These are phyloP conservation scores for Elysia crispata DNA, from an alignment of 2,888 invertebrate species.

Conservation along the genomic window DNA sequence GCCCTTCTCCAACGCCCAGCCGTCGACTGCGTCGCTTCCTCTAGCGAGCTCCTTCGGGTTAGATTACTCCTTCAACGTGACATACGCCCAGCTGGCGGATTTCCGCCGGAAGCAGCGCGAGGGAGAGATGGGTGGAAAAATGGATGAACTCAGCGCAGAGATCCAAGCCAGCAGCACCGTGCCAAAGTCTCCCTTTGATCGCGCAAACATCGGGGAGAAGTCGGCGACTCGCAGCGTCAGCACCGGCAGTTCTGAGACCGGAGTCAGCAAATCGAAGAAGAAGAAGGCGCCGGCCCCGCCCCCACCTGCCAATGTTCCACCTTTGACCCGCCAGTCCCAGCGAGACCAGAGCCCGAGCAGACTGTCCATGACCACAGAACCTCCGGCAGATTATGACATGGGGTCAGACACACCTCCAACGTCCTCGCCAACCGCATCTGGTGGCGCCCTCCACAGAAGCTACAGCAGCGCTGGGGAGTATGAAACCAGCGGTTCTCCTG, in stretches of 20 bases:
- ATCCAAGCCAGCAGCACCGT: constrained; percentile 52
- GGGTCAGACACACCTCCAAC: constrained; percentile 42
- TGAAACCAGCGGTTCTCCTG: neutral
- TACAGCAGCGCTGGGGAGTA: neutral
- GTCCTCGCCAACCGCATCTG: constrained; percentile 28
- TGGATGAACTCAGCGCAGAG: constrained; percentile 60
- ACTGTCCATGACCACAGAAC: constrained; percentile 57
- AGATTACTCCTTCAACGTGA: constrained; percentile 67
- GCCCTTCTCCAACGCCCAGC: constrained; percentile 59
- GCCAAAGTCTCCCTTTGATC: constrained; percentile 55
- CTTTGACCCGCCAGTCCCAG: neutral
- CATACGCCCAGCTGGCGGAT: constrained; percentile 71
- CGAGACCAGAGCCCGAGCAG: constrained; percentile 26
- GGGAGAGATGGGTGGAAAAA: constrained; percentile 61
- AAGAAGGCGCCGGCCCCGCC: constrained; percentile 68
- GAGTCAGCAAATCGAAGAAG: constrained; percentile 65
- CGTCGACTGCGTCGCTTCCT: constrained; percentile 64
- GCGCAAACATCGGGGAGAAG: constrained; percentile 53
- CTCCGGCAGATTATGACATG: constrained; percentile 66
- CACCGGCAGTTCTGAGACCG: constrained; percentile 58
- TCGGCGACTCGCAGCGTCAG: constrained; percentile 57
- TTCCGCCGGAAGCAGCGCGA: constrained; percentile 66
- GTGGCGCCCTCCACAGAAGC: neutral
- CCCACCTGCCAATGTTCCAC: constrained; percentile 21
- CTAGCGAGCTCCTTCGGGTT: constrained; percentile 66